Evolutionary conservation across 53 echinoderm and acorn worm species (phyloP).

Genomic region (Henricia sp.): DNA sequence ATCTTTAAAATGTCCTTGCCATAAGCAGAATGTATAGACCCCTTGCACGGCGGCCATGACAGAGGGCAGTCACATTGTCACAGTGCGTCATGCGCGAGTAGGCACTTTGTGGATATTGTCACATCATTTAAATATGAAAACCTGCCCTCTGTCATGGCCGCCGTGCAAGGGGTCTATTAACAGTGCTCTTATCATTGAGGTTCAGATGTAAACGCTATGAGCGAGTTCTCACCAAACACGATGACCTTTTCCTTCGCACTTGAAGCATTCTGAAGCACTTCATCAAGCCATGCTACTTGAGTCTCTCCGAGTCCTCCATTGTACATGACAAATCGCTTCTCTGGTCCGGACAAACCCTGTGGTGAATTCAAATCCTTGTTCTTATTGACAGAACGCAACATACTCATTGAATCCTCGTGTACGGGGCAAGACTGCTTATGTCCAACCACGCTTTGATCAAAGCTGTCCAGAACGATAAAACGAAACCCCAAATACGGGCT

Average conservation of each 20-base stretch:
- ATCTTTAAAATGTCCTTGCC: no score
- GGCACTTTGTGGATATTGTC: no score
- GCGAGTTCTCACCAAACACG: constrained; percentile 78
- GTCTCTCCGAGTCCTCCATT: constrained; percentile 76
- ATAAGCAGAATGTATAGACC: no score
- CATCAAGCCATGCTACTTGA: constrained; percentile 71
- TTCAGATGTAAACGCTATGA: no score
- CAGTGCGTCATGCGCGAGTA: no score
- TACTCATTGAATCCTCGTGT: constrained; percentile 40
- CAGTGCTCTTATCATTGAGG: no score
- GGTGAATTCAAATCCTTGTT: constrained; percentile 64
- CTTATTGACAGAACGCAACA: constrained; percentile 62
- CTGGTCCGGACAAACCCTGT: constrained; percentile 42
- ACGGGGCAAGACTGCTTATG: constrained; percentile 46
- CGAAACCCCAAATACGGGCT: constrained; percentile 74
- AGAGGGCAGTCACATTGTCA: no score
- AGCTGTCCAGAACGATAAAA: constrained; percentile 73
- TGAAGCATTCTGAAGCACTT: constrained; percentile 56
- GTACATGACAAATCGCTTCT: constrained; percentile 67
- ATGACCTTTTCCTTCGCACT: constrained; percentile 66
- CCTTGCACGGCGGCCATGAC: no score
- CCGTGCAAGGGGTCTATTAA: no score
- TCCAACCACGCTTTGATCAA: constrained; percentile 57
- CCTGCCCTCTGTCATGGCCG: no score
- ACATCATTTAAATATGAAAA: no score